These are phyloP conservation scores for Caenorhabditis remanei DNA, from an alignment of 1,140 invertebrate species.

Conservation along the genomic window DNA sequence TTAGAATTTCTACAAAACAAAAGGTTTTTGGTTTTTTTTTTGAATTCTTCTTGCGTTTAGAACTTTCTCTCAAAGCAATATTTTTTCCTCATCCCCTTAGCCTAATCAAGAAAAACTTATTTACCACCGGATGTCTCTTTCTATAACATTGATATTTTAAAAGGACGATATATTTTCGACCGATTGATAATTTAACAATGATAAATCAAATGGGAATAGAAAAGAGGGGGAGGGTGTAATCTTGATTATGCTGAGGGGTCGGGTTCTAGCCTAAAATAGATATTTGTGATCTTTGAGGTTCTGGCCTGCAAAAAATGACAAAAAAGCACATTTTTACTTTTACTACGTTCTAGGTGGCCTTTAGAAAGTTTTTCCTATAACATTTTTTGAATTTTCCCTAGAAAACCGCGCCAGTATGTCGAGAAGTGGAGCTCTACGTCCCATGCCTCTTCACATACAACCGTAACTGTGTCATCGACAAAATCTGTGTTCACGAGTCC, in stretches of 20 bases:
- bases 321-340: background rate
- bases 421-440: conserved; percentile 26
- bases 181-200: conserved; percentile 4
- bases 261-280: background rate
- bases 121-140: background rate
- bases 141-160: too few relatives aligned
- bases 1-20: too few relatives aligned
- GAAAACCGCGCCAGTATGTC: background rate
- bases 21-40: too few relatives aligned
- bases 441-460: conserved; percentile 25
- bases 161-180: background rate
- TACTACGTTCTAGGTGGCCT: background rate
- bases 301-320: background rate
- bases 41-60: too few relatives aligned
- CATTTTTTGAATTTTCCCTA: background rate
- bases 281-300: background rate
- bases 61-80: too few relatives aligned
- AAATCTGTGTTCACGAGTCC: conserved; percentile 15
- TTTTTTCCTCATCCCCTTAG: too few relatives aligned
- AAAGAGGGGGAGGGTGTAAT: background rate
- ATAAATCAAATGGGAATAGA: background rate
- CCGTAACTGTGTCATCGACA: conserved; percentile 39
- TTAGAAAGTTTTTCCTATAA: background rate
- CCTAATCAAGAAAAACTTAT: too few relatives aligned
- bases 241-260: background rate